Base-by-base conservation (phyloP, 2,113 vertebrate genomes). In the Cygnus atratus region DNA sequence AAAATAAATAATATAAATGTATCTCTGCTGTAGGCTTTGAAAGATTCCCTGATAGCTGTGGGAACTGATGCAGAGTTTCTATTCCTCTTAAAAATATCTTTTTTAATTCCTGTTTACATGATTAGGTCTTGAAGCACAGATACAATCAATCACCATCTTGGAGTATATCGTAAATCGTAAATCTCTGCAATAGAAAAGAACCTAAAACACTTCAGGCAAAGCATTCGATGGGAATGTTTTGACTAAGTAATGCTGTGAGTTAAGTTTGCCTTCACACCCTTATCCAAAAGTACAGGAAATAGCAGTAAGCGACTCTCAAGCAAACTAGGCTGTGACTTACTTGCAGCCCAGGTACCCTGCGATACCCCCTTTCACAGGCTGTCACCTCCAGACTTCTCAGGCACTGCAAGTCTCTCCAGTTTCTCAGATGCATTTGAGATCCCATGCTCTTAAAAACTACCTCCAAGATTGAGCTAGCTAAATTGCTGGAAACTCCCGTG, bases 91-190 rank as follows among this genome's bases (percentile, higher is more conserved):
- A 65, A 74, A 71, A 93, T 41, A 19, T 10, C 29, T 29, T 44
- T 85, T 92, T 83, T 74, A 82, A 92, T 93, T 88, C 54, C 78
- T 85, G 71, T 73, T 92, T 55, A 39, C 26, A 37, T 16, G 50
- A 95, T 93, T 70, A 84, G 50, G 84, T 95, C 74, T 86, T 87
- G 90, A 92, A 88, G 87, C 67, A 58, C 3, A 79, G 52, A 73
- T 10, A 52, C 5, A 55, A 71, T 86, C 87, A 89, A 74, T 92
- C 81, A 63, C 13, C 57, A 50, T 10, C 75, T 19, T 0, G 2
- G 74, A 94, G 58, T 4, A 29, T 59, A 25, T 55, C 3, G 0
- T 89, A 93, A 94, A 93, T 70, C 58, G 0, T 89, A 94, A 94
- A 93, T 70, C 62, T 73, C 81, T 80, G 59, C 88, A 66, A 66